A percentile compares a stretch with the other conserved stretches of the same genome.
These are phyloP conservation scores for Spisula solida DNA, from an alignment of 2,888 invertebrate genomes.

Conservation along the genomic window DNA sequence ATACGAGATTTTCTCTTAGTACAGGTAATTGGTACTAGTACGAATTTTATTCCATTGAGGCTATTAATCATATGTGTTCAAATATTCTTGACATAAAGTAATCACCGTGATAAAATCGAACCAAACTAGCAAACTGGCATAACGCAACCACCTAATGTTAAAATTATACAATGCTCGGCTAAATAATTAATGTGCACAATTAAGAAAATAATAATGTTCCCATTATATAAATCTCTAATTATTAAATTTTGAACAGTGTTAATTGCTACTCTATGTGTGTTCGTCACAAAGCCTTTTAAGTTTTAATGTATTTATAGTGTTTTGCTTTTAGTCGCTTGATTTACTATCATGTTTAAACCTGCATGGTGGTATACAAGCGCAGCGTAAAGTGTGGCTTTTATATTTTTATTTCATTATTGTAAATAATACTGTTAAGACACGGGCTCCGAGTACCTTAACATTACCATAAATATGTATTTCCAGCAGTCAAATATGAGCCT, in stretches of 20 bases:
- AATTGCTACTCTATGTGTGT: background rate
- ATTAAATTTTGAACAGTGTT: conserved; percentile 14
- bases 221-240: background rate
- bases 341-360: background rate
- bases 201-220: background rate
- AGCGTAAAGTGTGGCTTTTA: background rate
- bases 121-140: background rate
- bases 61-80: background rate
- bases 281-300: background rate
- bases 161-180: background rate
- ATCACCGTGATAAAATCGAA: background rate
- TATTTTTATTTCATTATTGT: background rate
- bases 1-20: too few relatives aligned
- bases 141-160: background rate
- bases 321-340: background rate
- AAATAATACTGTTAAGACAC: background rate
- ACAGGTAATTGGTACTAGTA: background rate
- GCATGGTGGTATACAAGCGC: background rate
- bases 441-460: background rate
- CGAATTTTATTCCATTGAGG: background rate
- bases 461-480: background rate
- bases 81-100: background rate
- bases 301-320: background rate
- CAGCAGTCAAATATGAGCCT: background rate
- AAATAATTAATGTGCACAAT: background rate